Evolutionary conservation across 2,113 vertebrate genomes (phyloP).

Genomic region (Scalopus aquaticus): DNA sequence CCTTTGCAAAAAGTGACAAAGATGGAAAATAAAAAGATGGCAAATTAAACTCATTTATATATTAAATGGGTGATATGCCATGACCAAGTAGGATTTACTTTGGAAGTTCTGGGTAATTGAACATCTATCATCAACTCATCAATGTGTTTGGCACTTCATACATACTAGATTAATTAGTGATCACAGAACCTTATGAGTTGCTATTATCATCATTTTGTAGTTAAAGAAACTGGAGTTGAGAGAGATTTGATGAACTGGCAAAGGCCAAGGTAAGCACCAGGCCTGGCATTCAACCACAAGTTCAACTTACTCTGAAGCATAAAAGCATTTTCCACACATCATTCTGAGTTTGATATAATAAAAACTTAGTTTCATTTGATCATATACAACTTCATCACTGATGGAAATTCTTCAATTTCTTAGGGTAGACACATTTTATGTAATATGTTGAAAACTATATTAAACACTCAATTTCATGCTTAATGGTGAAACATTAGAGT

Average conservation of each 20-base stretch:
- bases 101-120: conserved; percentile 25
- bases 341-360: not conserved
- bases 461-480: conserved; percentile 16
- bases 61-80: not conserved
- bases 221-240: not conserved
- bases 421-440: conserved; percentile 28
- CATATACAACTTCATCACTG: not conserved
- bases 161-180: conserved; percentile 19
- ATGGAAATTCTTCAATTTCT: conserved; percentile 3
- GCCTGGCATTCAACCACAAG: not conserved
- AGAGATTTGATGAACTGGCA: not conserved
- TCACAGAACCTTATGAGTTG: not conserved
- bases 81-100: conserved; percentile 32
- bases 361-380: conserved; percentile 12
- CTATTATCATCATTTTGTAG: not conserved
- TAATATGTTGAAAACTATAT: conserved; percentile 32
- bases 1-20: not conserved
- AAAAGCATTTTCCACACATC: not conserved
- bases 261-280: not conserved
- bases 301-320: not conserved
- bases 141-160: not conserved
- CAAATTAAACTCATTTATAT: not conserved
- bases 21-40: conserved; percentile 11
- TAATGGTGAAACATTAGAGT: conserved; percentile 16
- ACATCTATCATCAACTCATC: not conserved